phyloP scores from a whole-genome alignment of 2,888 invertebrate species.

The Maniola hyperantus region DNA sequence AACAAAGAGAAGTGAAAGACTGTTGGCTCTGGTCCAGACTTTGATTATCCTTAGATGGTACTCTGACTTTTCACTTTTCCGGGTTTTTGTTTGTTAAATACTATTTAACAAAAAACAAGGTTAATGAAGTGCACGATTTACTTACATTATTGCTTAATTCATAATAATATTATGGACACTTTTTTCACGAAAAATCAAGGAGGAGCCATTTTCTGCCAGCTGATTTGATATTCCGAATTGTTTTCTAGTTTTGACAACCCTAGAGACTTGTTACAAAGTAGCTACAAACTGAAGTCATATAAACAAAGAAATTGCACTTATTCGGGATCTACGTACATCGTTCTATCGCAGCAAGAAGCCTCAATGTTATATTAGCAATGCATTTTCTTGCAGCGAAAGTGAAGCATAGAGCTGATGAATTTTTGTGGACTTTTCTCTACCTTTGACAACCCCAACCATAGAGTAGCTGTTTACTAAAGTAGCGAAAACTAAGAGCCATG shows the following conservation, averaged over 20 bases:
- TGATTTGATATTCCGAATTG: no score
- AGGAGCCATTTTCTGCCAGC: no score
- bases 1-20: conserved; percentile 14
- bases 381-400: conserved; percentile 32
- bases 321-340: conserved; percentile 5
- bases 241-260: not conserved
- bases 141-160: no score
- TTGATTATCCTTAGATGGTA: conserved; percentile 16
- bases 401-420: not conserved
- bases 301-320: not conserved
- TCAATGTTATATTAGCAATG: conserved; percentile 11
- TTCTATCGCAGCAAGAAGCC: conserved; percentile 18
- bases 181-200: no score
- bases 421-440: not conserved
- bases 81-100: not conserved
- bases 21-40: conserved; percentile 3
- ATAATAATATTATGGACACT: no score
- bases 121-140: no score
- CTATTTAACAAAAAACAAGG: not conserved
- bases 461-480: not conserved
- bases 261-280: not conserved
- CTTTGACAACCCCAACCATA: not conserved
- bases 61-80: conserved; percentile 1
- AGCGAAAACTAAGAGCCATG: not conserved
- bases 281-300: not conserved